Evolutionary conservation across 2,888 invertebrate genomes (phyloP).

Genomic region (Trachelus tabidus): DNA sequence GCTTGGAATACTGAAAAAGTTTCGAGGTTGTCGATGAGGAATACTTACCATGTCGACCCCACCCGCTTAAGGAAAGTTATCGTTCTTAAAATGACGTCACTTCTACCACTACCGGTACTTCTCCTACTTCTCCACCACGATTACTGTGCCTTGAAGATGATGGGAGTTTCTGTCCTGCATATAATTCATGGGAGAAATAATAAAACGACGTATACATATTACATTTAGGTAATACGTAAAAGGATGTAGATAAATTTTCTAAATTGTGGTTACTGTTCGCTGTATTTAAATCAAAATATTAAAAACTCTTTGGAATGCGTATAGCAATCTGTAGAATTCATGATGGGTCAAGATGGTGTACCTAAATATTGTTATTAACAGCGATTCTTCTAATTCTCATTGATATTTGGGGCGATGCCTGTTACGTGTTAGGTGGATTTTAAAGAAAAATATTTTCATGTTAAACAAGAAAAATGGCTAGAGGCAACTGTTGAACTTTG

Average conservation of each 20-base stretch:
- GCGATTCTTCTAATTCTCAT: too few relatives aligned
- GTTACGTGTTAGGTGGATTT: background rate
- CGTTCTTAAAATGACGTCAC: background rate
- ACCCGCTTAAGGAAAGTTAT: background rate
- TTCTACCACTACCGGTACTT: background rate
- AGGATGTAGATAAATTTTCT: background rate
- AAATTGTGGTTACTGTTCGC: too few relatives aligned
- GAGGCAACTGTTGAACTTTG: background rate
- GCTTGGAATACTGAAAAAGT: background rate
- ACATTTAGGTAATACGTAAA: background rate
- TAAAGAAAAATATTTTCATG: background rate
- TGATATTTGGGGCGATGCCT: too few relatives aligned
- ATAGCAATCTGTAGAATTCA: too few relatives aligned
- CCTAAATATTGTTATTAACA: too few relatives aligned
- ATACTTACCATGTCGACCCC: background rate
- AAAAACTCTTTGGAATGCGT: too few relatives aligned
- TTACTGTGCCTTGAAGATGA: background rate
- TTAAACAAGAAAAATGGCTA: background rate
- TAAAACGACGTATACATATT: background rate
- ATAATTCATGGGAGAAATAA: background rate
- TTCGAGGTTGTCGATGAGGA: background rate
- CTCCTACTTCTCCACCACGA: background rate
- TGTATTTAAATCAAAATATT: too few relatives aligned
- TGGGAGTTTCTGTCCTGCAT: background rate
- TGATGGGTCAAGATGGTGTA: too few relatives aligned